Conservation (phyloP, 35 echinoderm and acorn worm species). For the Eucidaris tribuloides region DNA sequence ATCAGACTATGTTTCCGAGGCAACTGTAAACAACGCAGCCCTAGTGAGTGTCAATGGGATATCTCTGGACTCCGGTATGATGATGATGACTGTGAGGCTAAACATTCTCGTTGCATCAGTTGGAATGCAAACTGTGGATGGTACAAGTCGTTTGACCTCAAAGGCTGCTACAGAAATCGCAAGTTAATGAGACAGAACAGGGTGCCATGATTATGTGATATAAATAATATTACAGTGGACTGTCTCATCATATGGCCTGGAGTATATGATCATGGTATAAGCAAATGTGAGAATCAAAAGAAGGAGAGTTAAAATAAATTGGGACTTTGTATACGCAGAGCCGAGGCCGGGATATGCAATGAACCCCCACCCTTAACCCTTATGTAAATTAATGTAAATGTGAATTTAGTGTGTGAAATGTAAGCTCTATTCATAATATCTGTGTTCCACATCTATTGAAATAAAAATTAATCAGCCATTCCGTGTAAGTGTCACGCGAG, state of each 20-base stretch:
- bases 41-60: neutral
- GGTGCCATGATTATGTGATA: no score
- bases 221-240: no score
- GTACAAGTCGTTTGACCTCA: conserved; percentile 13
- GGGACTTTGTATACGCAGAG: neutral
- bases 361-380: no score
- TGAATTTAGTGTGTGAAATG: no score
- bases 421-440: no score
- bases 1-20: conserved; percentile 11
- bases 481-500: no score
- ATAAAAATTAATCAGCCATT: no score
- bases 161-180: conserved; percentile 16
- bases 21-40: neutral
- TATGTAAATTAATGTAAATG: no score
- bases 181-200: neutral
- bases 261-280: no score
- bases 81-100: conserved; percentile 66
- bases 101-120: conserved; percentile 66
- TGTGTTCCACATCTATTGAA: no score
- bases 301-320: neutral
- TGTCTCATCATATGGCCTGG: no score
- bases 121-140: conserved; percentile 72
- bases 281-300: neutral
- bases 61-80: neutral
- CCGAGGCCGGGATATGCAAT: no score